A percentile compares a stretch with the other conserved stretches of the same genome.
Evolutionary conservation across 2,113 vertebrate species (phyloP).

Genomic region (Microcebus ravelobensis): DNA sequence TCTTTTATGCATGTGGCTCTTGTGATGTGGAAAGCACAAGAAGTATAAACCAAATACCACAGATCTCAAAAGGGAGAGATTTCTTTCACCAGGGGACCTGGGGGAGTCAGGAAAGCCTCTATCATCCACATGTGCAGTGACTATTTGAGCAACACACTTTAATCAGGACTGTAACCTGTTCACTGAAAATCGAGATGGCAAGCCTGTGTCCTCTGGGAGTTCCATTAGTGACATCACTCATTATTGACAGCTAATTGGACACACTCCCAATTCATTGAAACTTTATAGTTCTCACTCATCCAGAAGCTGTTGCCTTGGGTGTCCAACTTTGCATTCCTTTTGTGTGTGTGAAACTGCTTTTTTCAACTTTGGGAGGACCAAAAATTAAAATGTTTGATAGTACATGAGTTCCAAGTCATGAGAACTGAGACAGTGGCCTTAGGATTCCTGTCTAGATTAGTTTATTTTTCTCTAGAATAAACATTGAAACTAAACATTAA

Average conservation of each 20-base stretch:
- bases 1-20: neutral
- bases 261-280: neutral
- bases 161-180: neutral
- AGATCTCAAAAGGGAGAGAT: neutral
- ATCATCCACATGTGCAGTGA: neutral
- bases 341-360: neutral
- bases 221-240: neutral
- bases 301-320: neutral
- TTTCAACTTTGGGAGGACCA: constrained; percentile 15
- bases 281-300: neutral
- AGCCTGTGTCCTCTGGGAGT: neutral
- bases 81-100: neutral
- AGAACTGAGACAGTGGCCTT: constrained; percentile 15
- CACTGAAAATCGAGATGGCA: neutral
- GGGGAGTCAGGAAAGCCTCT: neutral
- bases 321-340: neutral
- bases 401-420: neutral
- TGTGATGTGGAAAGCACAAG: neutral
- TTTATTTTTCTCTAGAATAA: constrained; percentile 61
- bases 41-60: neutral
- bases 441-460: constrained; percentile 39
- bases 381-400: constrained; percentile 13
- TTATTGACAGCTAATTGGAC: neutral
- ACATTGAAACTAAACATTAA: constrained; percentile 61
- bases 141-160: neutral